Percentiles rank a stretch among this genome's conserved stretches.
These are phyloP conservation scores for Drosophila ogumai DNA, from an alignment of 1,140 invertebrate species.

Conservation along the genomic window DNA sequence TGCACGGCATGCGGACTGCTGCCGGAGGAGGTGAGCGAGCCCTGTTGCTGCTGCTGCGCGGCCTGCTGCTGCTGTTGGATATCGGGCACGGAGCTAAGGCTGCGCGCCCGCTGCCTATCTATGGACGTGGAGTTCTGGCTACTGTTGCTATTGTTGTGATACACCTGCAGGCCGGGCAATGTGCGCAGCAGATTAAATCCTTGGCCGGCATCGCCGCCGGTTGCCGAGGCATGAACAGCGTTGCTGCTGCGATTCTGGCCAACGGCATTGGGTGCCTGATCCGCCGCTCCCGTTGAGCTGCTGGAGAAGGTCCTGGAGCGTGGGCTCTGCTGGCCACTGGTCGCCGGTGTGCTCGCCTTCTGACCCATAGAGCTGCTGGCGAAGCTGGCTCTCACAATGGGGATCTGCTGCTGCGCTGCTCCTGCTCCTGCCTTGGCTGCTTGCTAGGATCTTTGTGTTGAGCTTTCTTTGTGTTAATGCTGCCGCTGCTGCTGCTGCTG, in stretches of 20 bases:
- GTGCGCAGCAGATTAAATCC: conserved; percentile 91
- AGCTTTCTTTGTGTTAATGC: conserved; percentile 10
- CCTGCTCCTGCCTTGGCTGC: neutral
- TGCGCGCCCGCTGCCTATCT: conserved; percentile 92
- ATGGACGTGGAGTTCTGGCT: conserved; percentile 68
- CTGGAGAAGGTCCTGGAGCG: conserved; percentile 91
- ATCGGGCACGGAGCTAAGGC: conserved; percentile 93
- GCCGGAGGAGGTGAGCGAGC: conserved; percentile 44
- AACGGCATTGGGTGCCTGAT: conserved; percentile 56
- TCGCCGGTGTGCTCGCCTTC: conserved; percentile 92
- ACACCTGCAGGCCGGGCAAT: conserved; percentile 89
- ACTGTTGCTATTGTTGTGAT: conserved; percentile 78
- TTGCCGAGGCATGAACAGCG: conserved; percentile 12
- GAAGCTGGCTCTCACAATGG: neutral
- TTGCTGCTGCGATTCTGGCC: conserved; percentile 15
- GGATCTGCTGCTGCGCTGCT: neutral
- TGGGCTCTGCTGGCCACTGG: conserved; percentile 89
- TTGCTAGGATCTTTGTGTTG: neutral
- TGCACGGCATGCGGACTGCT: conserved; percentile 59
- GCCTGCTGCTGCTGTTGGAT: conserved; percentile 86
- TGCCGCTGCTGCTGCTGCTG: neutral
- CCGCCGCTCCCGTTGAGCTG: conserved; percentile 89
- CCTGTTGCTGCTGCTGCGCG: conserved; percentile 60
- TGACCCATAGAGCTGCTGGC: conserved; percentile 89
- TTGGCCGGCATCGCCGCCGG: conserved; percentile 84